Percentiles rank a stretch among this genome's conserved stretches.
These are phyloP conservation scores for Microtus oregoni DNA, from an alignment of 2,113 vertebrate species.

Conservation along the genomic window DNA sequence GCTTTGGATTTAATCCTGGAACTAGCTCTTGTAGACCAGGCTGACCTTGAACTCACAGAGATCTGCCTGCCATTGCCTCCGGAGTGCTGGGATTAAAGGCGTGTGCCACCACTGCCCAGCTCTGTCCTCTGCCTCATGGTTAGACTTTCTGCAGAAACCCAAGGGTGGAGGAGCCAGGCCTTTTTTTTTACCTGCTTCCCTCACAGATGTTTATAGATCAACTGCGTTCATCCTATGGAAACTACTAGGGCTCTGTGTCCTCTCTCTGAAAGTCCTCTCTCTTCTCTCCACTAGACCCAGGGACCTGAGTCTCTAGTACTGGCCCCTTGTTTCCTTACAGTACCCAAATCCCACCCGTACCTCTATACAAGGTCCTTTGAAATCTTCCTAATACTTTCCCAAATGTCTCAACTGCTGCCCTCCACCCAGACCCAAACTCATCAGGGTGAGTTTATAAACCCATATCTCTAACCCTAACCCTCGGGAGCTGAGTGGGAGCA, in stretches of 20 bases:
- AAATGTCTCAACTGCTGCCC: rapidly evolving
- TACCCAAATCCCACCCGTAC: rapidly evolving
- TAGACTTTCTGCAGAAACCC: neutral
- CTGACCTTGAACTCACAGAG: too few species aligned
- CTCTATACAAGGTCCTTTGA: neutral
- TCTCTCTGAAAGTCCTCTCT: neutral
- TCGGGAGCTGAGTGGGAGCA: too few species aligned
- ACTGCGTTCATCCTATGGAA: neutral
- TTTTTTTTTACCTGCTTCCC: neutral
- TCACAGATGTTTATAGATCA: neutral
- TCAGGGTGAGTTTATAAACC: too few species aligned
- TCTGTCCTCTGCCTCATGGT: neutral
- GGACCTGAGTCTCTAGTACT: neutral
- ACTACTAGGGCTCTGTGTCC: neutral
- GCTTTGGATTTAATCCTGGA: too few species aligned
- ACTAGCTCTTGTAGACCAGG: too few species aligned
- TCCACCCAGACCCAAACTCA: neutral
- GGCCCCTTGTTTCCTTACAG: neutral
- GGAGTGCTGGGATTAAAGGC: too few species aligned
- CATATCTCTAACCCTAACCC: neutral
- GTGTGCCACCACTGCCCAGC: too few species aligned
- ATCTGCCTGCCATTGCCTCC: too few species aligned
- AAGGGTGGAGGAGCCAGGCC: neutral
- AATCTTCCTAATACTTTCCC: rapidly evolving
- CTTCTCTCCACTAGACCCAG: neutral